Evolutionary conservation across 2,888 invertebrate species (phyloP).

Genomic region (Uloborus plumipes): DNA sequence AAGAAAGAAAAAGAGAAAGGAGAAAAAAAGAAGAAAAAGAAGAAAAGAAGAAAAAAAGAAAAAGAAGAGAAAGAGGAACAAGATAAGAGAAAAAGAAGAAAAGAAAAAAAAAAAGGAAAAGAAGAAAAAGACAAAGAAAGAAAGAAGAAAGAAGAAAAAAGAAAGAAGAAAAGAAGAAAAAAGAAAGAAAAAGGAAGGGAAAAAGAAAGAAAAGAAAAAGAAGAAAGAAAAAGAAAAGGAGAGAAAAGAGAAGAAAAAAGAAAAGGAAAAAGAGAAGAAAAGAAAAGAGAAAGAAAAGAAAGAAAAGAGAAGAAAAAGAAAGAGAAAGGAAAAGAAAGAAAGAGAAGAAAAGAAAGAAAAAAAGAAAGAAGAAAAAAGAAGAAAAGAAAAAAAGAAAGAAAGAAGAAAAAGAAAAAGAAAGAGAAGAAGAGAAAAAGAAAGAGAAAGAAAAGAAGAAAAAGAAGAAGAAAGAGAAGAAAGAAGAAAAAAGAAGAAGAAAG

Average conservation of each 20-base stretch:
- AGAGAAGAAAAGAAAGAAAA: not conserved
- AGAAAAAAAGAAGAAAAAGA: not conserved
- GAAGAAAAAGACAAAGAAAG: not conserved
- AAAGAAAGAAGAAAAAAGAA: not conserved
- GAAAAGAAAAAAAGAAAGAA: not conserved
- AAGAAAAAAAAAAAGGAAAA: not conserved
- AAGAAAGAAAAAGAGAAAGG: not conserved
- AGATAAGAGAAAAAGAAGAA: not conserved
- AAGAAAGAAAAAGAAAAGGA: not conserved
- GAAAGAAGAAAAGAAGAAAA: not conserved
- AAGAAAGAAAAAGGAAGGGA: not conserved
- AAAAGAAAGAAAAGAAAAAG: not conserved
- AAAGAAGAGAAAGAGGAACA: constrained; percentile 1
- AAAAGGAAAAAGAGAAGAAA: not conserved
- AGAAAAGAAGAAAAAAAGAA: not conserved
- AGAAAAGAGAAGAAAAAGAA: not conserved
- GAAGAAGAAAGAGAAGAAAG: no score
- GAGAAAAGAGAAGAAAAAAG: not conserved
- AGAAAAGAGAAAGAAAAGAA: not conserved
- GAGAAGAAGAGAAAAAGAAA: no score
- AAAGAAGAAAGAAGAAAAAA: not conserved
- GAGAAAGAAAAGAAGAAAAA: no score
- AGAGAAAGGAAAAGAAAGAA: not conserved
- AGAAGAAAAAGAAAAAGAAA: not conserved
- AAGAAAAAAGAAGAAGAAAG: no score